These are phyloP conservation scores for Eclectus roratus DNA, from an alignment of 2,113 vertebrate species.

Conservation along the genomic window DNA sequence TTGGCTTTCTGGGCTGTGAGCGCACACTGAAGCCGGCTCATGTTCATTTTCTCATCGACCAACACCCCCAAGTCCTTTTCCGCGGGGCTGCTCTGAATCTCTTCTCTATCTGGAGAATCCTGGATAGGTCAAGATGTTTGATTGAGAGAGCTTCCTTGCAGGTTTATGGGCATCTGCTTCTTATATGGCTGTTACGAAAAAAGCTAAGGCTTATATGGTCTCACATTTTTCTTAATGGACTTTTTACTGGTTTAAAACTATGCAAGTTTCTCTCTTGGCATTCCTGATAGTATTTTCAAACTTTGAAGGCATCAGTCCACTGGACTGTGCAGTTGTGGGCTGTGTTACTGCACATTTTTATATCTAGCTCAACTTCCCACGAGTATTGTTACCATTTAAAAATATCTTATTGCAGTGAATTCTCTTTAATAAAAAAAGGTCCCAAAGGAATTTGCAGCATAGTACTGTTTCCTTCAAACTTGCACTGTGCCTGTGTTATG, in stretches of 20 bases:
- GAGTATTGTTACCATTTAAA: background rate
- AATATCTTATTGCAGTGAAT: background rate
- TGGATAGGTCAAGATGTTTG: background rate
- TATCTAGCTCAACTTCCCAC: background rate
- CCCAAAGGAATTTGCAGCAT: background rate
- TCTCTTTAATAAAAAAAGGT: background rate
- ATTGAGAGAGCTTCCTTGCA: background rate
- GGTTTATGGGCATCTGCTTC: background rate
- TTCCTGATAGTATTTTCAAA: background rate
- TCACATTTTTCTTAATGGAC: background rate
- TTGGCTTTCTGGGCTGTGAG: no score
- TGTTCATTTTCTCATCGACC: no score
- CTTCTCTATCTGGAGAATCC: background rate
- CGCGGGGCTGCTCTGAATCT: no score
- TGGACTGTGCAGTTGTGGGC: no score
- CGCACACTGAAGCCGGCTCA: no score
- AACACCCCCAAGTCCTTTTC: no score
- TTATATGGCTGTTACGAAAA: background rate
- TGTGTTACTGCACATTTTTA: background rate
- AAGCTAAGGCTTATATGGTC: background rate
- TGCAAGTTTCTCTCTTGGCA: background rate
- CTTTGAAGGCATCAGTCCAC: background rate
- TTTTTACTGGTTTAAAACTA: background rate
- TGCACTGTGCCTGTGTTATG: accelerated
- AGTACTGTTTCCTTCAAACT: background rate